Conservation (phyloP, 2,888 invertebrate genomes). For the Macaria liturata region DNA sequence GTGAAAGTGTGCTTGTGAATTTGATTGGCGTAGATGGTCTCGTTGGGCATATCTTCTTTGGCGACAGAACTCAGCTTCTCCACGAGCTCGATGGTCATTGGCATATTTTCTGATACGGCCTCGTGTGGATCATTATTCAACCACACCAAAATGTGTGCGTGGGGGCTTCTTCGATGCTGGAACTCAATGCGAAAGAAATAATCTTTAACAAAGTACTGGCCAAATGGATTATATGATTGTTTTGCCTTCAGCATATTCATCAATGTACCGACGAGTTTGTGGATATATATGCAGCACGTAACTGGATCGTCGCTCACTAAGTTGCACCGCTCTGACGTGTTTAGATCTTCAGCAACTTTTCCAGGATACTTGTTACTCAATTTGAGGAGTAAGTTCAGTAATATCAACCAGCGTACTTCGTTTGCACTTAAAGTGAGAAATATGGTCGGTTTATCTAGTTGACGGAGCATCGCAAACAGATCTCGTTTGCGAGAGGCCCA, state of each 20-base stretch:
- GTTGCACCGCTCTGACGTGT: slow-evolving; percentile 28
- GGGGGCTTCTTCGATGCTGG: slow-evolving; percentile 56
- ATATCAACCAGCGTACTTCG: slow-evolving; percentile 52
- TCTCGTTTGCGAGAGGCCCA: slow-evolving; percentile 52
- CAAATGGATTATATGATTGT: slow-evolving; percentile 43
- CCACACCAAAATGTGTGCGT: slow-evolving; percentile 59
- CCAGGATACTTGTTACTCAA: slow-evolving; percentile 36
- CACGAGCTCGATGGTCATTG: slow-evolving; percentile 45
- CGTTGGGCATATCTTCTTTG: slow-evolving; percentile 39
- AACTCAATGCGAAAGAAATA: slow-evolving; percentile 57
- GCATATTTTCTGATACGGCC: slow-evolving; percentile 46
- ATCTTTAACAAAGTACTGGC: slow-evolving; percentile 43
- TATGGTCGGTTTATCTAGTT: slow-evolving; percentile 49
- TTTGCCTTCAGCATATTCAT: slow-evolving; percentile 41
- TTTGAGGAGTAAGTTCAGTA: slow-evolving; percentile 51
- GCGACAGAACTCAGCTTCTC: slow-evolving; percentile 47
- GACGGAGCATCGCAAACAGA: slow-evolving; percentile 49
- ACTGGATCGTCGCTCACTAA: slow-evolving; percentile 46
- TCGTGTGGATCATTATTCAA: slow-evolving; percentile 51
- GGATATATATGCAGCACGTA: slow-evolving; percentile 44
- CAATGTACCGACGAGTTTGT: slow-evolving; percentile 47
- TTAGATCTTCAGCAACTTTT: slow-evolving; percentile 28
- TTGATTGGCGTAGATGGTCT: slow-evolving; percentile 44
- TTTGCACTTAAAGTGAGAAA: slow-evolving; percentile 55
- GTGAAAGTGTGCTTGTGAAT: slow-evolving; percentile 49